Evolutionary conservation across 2,888 invertebrate species (phyloP), one percentile per base, ranked within the genome.

Genomic region (Macaria liturata): DNA sequence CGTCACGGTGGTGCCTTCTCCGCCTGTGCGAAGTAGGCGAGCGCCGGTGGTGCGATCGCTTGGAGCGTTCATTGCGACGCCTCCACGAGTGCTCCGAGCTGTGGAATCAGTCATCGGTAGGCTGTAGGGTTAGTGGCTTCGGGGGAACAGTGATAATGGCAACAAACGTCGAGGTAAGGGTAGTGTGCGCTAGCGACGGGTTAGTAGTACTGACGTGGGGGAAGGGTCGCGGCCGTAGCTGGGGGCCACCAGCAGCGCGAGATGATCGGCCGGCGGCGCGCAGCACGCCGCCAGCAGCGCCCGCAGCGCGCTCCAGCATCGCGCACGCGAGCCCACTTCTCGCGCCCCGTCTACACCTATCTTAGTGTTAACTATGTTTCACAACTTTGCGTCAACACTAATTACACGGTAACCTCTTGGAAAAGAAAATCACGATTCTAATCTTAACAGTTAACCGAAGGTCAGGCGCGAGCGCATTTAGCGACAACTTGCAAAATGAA

Each of bases 21-120:
- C 96, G 94, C 70, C 95, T 94, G 80, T 95, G 95, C 78, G 95
- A 95, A 72, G 95, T 95, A 64, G 95, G 95, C 66, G 96, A 96
- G 69, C 97, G 96, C 83, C 97, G 94, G 70, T 96, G 95, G 84
- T 96, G 95, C 77, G 96, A 96, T 72, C 97, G 94, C 88, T 97
- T 97, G 86, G 96, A 97, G 69, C 97, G 95, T 77, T 96, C 93
- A 95, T 96, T 88, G 93, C 96, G 91, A 93, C 96, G 81, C 94
- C 96, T 84, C 95, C 96, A 87, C 94, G 94, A 93, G 94, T 96
- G 95, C 92, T 94, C 94, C 86, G 94, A 94, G 89, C 94, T 94
- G 94, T 93, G 94, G 80, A 94, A 93, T 90, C 85, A 87, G 83
- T 84, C 85, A 86, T 93, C 94, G 88, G 92, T 83, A 75, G 86